Evolutionary conservation across 2,797 vertebrate genomes (phyloP).

Genomic region (Scleropages formosus): DNA sequence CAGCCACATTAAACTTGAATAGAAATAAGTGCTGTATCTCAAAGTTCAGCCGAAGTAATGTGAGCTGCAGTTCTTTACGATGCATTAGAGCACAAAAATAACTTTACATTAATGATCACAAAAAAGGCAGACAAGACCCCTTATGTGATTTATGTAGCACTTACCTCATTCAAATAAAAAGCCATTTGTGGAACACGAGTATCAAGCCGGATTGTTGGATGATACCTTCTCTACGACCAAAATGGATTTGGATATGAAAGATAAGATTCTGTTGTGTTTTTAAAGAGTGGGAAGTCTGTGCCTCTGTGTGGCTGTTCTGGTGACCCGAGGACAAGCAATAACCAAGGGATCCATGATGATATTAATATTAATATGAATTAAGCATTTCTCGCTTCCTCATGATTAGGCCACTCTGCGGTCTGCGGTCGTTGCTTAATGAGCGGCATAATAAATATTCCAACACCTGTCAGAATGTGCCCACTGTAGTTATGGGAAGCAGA

Average conservation of each 20-base stretch:
- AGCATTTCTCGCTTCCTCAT: not conserved
- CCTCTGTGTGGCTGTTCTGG: not conserved
- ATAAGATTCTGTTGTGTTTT: constrained; percentile 5
- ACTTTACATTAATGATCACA: no score
- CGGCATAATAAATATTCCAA: not conserved
- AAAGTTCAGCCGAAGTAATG: no score
- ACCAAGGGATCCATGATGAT: not conserved
- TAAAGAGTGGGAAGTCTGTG: not conserved
- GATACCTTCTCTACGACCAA: not conserved
- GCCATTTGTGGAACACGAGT: no score
- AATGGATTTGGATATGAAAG: not conserved
- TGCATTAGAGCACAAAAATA: no score
- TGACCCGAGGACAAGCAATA: not conserved
- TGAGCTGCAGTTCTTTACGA: no score
- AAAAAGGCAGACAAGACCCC: not conserved
- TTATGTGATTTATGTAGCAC: not conserved
- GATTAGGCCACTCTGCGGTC: not conserved
- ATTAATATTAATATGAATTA: not conserved
- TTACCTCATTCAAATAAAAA: not conserved
- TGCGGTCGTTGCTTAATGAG: not conserved
- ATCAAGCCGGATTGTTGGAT: not conserved
- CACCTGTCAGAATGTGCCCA: no score
- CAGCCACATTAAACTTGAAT: not conserved
- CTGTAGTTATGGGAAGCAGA: no score
- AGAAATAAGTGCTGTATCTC: not conserved